Conservation (phyloP, 2,113 vertebrate genomes). For the Chloropsis hardwickii region DNA sequence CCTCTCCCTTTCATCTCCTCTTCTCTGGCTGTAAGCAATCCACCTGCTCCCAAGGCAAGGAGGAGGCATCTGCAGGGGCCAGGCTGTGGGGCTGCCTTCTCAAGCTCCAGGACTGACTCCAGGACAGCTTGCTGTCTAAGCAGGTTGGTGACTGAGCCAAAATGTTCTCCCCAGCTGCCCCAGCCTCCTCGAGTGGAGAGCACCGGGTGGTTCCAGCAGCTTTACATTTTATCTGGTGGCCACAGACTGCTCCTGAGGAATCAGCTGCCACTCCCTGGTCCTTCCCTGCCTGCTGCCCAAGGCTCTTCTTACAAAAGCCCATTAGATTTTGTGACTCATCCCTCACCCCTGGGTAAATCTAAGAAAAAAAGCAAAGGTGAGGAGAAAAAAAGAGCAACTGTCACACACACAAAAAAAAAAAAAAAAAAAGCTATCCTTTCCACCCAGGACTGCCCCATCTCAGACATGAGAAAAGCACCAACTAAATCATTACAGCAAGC, state of each 20-base stretch:
- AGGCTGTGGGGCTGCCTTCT: neutral
- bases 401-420: neutral
- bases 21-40: neutral
- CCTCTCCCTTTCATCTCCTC: neutral
- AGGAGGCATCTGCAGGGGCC: rapidly evolving
- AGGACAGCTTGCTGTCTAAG: neutral
- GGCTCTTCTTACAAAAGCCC: conserved; percentile 42
- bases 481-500: neutral
- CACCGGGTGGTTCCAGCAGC: neutral
- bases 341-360: neutral
- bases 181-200: neutral
- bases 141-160: neutral
- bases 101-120: neutral
- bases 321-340: conserved; percentile 46
- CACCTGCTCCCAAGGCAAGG: neutral
- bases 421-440: neutral
- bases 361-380: conserved; percentile 17
- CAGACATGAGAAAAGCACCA: neutral
- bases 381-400: neutral
- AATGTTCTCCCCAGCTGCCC: neutral
- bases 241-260: rapidly evolving
- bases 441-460: neutral
- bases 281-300: neutral
- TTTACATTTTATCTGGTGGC: neutral
- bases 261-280: neutral